Base-by-base conservation (phyloP, 2,797 vertebrate species). In the Sebastiscus tertius region DNA sequence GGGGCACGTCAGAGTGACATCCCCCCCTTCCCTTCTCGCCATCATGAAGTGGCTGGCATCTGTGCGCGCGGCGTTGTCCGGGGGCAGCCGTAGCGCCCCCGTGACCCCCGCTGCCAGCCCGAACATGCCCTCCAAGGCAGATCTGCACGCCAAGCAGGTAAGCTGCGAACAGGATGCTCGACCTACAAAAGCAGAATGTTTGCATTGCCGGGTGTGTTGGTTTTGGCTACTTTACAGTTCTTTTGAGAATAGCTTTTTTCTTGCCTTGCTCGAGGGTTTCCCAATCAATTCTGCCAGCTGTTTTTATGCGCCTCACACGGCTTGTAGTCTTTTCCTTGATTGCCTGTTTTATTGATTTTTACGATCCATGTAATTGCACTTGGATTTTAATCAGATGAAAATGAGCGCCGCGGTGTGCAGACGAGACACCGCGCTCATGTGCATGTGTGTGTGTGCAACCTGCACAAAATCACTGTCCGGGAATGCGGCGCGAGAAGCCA, bases 11-110 rank as follows among this genome's bases (percentile, higher is more conserved):
- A 16, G 72, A 60, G 80, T n/a, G 12, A 71, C 63, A 60, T 2
- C 14, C 18, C n/a, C 14, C 14, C 12, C 16, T 42, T 42, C 2
- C 13, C 5, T 4, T 26, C n/a, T 68, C 7, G 4, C 13, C 55
- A 33, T 62, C 75, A 96, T 96, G 95, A 96, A 91, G 94, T 96
- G 95, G 95, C 81, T 95, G 59, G 62, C 89, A 3, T 92, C 92
- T 1, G 24, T 96, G 61, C 91, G 93, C 1, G 76, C 81, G 0
- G 58, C 82, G 74, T 64, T 95, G 56, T 16, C 72, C 1, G 16
- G 93, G 54, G 91, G 93, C 49, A 95, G 91, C 75, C 92, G 72
- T 1, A 94, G 94, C 20, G 91, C 92, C 85, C 95, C 95, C 0
- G 88, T 85, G 70, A 94, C 87, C 82, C 94, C 93, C 0, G 82